Percentiles rank a stretch among this genome's conserved stretches.
Conservation (phyloP, 2,113 vertebrate genomes). For the Laticauda colubrina region DNA sequence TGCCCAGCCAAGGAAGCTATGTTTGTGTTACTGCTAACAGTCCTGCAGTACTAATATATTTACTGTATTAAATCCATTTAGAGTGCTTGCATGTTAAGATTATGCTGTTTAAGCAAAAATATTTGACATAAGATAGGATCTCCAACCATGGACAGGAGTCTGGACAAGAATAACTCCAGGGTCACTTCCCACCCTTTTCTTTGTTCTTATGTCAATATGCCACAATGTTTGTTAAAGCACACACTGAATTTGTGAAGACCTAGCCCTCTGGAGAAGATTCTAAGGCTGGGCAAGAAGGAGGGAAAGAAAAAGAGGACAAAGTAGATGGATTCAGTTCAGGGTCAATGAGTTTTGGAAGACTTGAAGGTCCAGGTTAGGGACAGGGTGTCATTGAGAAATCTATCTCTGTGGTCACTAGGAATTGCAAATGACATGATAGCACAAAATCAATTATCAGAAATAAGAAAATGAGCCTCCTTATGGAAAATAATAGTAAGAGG, state of each 20-base stretch:
- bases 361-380: background rate
- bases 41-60: background rate
- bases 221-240: conserved; percentile 5
- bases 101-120: conserved; percentile 27
- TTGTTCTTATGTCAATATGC: conserved; percentile 21
- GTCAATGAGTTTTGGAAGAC: background rate
- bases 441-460: background rate
- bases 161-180: background rate
- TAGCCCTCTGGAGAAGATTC: background rate
- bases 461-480: conserved; percentile 22
- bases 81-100: conserved; percentile 44
- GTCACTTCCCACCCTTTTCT: background rate
- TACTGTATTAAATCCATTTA: background rate
- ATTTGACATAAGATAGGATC: background rate
- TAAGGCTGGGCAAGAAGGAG: background rate
- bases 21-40: conserved; percentile 40
- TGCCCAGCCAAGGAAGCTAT: conserved; percentile 13
- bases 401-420: background rate
- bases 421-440: background rate
- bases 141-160: background rate
- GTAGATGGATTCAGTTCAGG: background rate
- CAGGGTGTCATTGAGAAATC: background rate
- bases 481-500: conserved; percentile 41
- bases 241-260: background rate
- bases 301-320: background rate